A percentile compares a stretch with the other conserved stretches of the same genome.
Evolutionary conservation across 2,113 vertebrate species (phyloP).

Genomic region (Hippopotamus amphibius): DNA sequence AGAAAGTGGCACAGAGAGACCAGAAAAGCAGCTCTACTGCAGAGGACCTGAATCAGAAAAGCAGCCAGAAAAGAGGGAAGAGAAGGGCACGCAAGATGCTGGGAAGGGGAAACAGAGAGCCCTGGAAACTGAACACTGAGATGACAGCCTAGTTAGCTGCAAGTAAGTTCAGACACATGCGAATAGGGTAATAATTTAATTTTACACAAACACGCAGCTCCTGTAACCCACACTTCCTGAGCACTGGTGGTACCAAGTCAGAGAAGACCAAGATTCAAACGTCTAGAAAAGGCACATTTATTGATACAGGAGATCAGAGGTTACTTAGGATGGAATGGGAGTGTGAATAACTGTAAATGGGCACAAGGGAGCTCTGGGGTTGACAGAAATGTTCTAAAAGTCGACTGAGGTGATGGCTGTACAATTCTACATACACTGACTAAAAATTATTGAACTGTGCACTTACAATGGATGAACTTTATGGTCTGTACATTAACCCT

Average conservation of each 20-base stretch:
- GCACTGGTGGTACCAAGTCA: not conserved
- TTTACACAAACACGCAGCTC: not conserved
- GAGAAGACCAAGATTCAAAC: not conserved
- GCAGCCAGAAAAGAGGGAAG: not conserved
- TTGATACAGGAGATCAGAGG: not conserved
- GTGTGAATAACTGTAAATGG: not conserved
- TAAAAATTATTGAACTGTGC: not conserved
- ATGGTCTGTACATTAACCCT: not conserved
- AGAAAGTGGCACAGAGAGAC: not conserved
- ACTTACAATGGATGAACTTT: not conserved
- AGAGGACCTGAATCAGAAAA: not conserved
- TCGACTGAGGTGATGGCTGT: not conserved
- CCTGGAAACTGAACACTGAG: not conserved
- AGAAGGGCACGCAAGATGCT: accelerated
- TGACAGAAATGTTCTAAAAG: not conserved
- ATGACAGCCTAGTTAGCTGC: not conserved
- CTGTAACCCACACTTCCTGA: not conserved
- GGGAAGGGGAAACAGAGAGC: not conserved
- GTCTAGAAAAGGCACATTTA: not conserved
- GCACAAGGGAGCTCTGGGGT: not conserved
- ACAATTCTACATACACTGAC: not conserved
- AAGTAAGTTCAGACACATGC: not conserved
- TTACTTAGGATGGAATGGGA: not conserved
- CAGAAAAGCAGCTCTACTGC: not conserved
- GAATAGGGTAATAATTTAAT: not conserved